Percentiles rank a stretch among this genome's conserved stretches.
Evolutionary conservation across 2,888 invertebrate genomes (phyloP).

Genomic region (Cylindroiulus punctatus): DNA sequence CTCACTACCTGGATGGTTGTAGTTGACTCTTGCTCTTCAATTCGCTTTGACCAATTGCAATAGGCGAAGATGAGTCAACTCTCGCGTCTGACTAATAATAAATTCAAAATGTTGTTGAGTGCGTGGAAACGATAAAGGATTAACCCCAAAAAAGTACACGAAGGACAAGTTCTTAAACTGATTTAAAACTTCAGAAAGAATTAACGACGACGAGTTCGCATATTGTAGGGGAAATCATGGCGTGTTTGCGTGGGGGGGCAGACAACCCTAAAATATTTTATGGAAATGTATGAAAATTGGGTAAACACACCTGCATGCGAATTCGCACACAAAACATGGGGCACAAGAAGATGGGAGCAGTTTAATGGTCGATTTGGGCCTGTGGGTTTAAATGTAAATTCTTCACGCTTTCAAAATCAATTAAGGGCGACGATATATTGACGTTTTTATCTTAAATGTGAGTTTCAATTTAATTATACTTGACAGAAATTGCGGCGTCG

Average conservation of each 20-base stretch:
- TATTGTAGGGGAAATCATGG: slow-evolving; percentile 40
- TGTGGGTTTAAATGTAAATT: neutral
- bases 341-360: neutral
- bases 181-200: slow-evolving; percentile 43
- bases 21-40: slow-evolving; percentile 40
- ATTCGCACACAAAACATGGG: neutral
- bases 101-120: slow-evolving; percentile 29
- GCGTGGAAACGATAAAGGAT: slow-evolving; percentile 43
- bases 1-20: neutral
- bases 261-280: slow-evolving; percentile 34
- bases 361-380: neutral
- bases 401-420: neutral
- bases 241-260: slow-evolving; percentile 43
- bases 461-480: slow-evolving; percentile 16
- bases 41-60: slow-evolving; percentile 4
- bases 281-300: slow-evolving; percentile 45
- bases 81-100: slow-evolving; percentile 22
- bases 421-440: neutral
- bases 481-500: neutral
- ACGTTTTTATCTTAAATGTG: neutral
- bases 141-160: slow-evolving; percentile 45
- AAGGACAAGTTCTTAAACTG: slow-evolving; percentile 43
- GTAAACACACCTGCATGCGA: slow-evolving; percentile 21
- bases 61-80: slow-evolving; percentile 39
- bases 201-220: slow-evolving; percentile 43